Evolutionary conservation across 2,888 invertebrate species (phyloP), one percentile per base, ranked within the genome.

Genomic region (Cephonodes hylas): DNA sequence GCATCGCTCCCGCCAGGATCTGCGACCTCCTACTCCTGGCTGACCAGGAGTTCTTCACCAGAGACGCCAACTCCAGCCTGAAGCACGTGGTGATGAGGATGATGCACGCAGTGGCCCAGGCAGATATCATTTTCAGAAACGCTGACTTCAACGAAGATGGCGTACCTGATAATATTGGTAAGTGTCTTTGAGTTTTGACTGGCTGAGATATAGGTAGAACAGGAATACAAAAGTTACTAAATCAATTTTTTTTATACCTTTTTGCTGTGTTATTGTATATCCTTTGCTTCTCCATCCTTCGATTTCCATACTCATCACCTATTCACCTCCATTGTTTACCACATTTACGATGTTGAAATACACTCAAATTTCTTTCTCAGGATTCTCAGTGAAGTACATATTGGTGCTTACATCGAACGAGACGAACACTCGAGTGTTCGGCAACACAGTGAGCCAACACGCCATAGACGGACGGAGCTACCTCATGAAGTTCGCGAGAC

Each of bases 111-210:
- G 84, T 93, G 0, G 89, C 93, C 1, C 93, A 93, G 65, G 93
- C 93, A 0, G 93, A 93, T 68, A 83, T 93, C 3, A 89, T 93
- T 63, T 93, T 93, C 65, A 86, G 93, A 64, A 92, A 91, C 59
- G 86, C 93, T 0, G 93, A 93, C 69, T 93, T 93, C 64, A 87
- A 93, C 66, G 89, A 90, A 45, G 93, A 93, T 67, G 93, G 93
- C 0, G 61, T 83, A 1, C 92, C 93, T 2, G 93, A 93, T 78
- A 93, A 93, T 73, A 92, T 93, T 65, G 91, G 91, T 88, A 25
- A 13, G 48, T 34, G n/a, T 10, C n/a, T 4, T 57, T 34, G 10
- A 3, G 4, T 13, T 5, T 10, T 31, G 31, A 10, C 7, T 4
- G 34, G 10, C n/a, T n/a, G 31, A 31, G 31, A 31, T 31, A 6